Percentiles rank a stretch among this genome's conserved stretches.
phyloP scores from a whole-genome alignment of 2,797 vertebrate species.

The Spinus olivaceus region DNA sequence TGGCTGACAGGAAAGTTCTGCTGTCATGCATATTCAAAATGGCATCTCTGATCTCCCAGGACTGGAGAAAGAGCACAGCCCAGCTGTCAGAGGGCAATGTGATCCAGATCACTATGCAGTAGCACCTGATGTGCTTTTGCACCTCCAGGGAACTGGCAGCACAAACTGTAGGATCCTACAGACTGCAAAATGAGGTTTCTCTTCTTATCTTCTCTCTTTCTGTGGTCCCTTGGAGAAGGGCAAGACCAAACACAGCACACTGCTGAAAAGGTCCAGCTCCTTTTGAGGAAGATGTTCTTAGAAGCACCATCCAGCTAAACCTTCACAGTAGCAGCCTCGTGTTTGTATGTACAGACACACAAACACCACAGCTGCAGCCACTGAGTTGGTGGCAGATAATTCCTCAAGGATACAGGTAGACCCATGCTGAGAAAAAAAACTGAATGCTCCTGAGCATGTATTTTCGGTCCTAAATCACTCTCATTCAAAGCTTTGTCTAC shows the following conservation, averaged over 20 bases:
- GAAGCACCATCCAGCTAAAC: neutral
- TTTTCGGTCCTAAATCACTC: neutral
- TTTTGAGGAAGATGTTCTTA: neutral
- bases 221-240: neutral
- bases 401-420: neutral
- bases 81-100: neutral
- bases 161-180: neutral
- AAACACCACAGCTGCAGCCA: neutral
- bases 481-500: neutral
- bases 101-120: neutral
- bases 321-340: neutral
- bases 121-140: neutral
- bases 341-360: fast-evolving
- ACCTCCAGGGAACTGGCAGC: neutral
- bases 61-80: neutral
- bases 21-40: neutral
- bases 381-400: neutral
- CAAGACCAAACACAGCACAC: neutral
- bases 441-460: neutral
- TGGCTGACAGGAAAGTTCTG: neutral
- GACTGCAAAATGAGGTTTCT: neutral
- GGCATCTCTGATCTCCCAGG: neutral
- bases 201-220: neutral
- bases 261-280: neutral
- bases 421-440: neutral